A percentile compares a stretch with the other conserved stretches of the same genome.
Conservation (phyloP, 2,113 vertebrate species). For the Cochlearius cochlearius region DNA sequence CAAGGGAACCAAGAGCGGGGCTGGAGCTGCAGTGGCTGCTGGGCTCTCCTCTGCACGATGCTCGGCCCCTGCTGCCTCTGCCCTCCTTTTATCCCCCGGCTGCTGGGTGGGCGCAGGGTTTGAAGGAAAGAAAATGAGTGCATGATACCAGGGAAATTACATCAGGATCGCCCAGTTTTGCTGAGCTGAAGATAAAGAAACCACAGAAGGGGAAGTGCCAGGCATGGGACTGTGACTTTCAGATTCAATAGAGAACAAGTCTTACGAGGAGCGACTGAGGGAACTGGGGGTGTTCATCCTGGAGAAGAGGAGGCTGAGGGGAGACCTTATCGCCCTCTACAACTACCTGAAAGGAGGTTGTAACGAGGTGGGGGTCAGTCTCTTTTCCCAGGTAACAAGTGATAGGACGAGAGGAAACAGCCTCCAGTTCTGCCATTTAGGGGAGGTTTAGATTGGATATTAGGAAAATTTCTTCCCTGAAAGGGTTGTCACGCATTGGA, state of each 20-base stretch:
- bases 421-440: too few relatives aligned
- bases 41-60: rapidly evolving
- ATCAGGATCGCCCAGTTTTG: neutral
- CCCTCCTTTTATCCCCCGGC: neutral
- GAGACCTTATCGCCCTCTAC: too few relatives aligned
- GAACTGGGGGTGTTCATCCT: neutral
- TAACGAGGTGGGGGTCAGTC: too few relatives aligned
- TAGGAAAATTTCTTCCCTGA: too few relatives aligned
- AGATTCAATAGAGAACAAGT: neutral
- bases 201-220: neutral
- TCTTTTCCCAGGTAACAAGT: too few relatives aligned
- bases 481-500: too few relatives aligned
- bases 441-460: too few relatives aligned
- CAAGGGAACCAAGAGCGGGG: rapidly evolving
- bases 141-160: neutral
- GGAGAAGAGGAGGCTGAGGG: too few relatives aligned
- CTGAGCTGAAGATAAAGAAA: neutral
- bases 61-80: neutral
- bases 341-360: too few relatives aligned
- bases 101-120: neutral
- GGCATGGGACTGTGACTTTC: neutral
- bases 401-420: too few relatives aligned
- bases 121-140: neutral
- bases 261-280: neutral
- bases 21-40: neutral